Evolutionary conservation across 2,797 vertebrate genomes (phyloP).

Genomic region (Diplodus puntazzo): DNA sequence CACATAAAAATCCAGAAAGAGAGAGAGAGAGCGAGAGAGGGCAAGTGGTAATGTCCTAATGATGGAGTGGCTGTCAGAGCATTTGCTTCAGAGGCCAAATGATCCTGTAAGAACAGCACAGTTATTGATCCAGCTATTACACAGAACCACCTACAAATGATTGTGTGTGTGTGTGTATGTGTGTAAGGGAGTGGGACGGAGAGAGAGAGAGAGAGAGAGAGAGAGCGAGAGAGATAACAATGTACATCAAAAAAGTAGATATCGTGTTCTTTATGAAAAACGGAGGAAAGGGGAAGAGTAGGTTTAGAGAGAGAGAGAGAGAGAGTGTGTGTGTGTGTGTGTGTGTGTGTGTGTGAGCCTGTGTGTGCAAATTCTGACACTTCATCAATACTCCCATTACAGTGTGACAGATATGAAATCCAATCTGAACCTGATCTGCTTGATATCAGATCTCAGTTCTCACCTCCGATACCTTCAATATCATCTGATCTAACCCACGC

Average conservation of each 20-base stretch:
- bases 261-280: constrained; percentile 7
- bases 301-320: neutral
- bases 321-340: constrained; percentile 17
- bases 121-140: constrained; percentile 76
- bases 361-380: constrained; percentile 32
- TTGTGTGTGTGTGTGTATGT: constrained; percentile 33
- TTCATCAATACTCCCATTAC: constrained; percentile 70
- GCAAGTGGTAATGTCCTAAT: constrained; percentile 82
- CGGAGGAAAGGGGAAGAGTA: neutral
- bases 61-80: constrained; percentile 79
- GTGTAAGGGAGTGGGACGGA: neutral
- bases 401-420: constrained; percentile 67
- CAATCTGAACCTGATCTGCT: constrained; percentile 63
- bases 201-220: neutral
- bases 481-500: neutral
- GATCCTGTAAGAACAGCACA: constrained; percentile 81
- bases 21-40: constrained; percentile 17
- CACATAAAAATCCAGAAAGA: constrained; percentile 9
- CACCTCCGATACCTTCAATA: constrained; percentile 65
- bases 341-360: constrained; percentile 16
- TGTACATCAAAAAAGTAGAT: constrained; percentile 27
- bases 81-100: constrained; percentile 80
- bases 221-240: neutral
- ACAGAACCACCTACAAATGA: constrained; percentile 72
- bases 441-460: constrained; percentile 69